Evolutionary conservation across 2,113 vertebrate species (phyloP), one percentile per base, ranked within the genome.

Genomic region (Calonectris borealis): DNA sequence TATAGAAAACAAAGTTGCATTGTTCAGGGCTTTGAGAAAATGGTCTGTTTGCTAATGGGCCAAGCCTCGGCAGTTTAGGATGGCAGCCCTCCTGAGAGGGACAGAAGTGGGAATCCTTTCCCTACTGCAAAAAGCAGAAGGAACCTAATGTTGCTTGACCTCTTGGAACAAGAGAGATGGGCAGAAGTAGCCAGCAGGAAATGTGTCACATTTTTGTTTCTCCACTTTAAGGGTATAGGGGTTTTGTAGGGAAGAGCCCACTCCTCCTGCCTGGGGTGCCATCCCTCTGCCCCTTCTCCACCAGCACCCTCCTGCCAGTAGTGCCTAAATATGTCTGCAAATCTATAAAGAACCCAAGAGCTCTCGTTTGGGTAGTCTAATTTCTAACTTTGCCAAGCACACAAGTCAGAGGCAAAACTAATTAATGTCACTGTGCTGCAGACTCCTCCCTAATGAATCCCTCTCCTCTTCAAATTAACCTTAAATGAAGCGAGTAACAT

Each of bases 341-440:
- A 73, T 4, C n/a, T 46, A 3, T 31, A 51, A 68, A 31, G 16
- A 84, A 6, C 18, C 18, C 3, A 0, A 31, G 51, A 49, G 44
- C 60, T 84, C 21, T 14, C 1, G 0, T 65, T 52, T 57, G 70
- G 34, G 25, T 40, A 69, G 73, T 5, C 6, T 55, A 13, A 48
- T 32, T 85, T 69, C 49, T 49, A 36, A 16, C 79, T 69, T 76
- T 57, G 55, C 79, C 75, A 82, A 87, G 83, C 60, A 49, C 64
- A 25, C 25, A 32, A 66, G 49, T 88, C 69, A 92, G 79, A 92
- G 70, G 70, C 83, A 95, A 90, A 92, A 34, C 65, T 85, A 82
- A 65, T 82, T 86, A 92, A 72, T 51, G 65, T 57, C 89, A 38
- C 44, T 73, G 72, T 82, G 70, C 66, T 83, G 61, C 65, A 75